A percentile compares a stretch with the other conserved stretches of the same genome.
phyloP scores from a whole-genome alignment of 2,797 vertebrate genomes.

The Anguilla marmorata region DNA sequence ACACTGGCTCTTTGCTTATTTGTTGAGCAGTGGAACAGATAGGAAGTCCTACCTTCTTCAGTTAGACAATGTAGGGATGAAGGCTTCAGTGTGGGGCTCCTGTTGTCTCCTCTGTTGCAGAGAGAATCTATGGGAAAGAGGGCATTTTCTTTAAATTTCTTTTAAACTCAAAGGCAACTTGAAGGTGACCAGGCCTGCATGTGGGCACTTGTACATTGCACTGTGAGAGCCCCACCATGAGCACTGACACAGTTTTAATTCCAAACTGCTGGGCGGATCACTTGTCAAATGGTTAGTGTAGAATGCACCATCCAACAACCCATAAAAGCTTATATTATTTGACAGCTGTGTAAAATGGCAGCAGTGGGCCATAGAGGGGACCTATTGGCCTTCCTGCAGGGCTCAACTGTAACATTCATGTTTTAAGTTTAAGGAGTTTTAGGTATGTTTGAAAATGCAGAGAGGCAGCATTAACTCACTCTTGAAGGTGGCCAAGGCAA shows the following conservation, averaged over 20 bases:
- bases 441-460: not conserved
- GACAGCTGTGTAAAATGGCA: not conserved
- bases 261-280: too few species aligned
- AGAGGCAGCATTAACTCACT: constrained; percentile 32
- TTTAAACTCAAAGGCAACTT: not conserved
- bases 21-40: not conserved
- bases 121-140: constrained; percentile 62
- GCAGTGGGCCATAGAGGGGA: too few species aligned
- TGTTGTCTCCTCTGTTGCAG: constrained; percentile 52
- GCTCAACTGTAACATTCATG: too few species aligned
- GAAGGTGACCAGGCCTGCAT: not conserved
- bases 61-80: constrained; percentile 46
- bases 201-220: too few species aligned
- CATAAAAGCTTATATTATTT: too few species aligned
- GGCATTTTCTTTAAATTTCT: not conserved
- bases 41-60: constrained; percentile 62
- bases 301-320: too few species aligned
- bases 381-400: not conserved
- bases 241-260: too few species aligned
- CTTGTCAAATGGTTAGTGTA: too few species aligned
- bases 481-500: constrained; percentile 25
- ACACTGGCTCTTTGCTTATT: not conserved
- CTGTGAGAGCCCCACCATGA: too few species aligned
- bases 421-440: not conserved
- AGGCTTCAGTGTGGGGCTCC: constrained; percentile 41